Conservation (phyloP, 2,888 invertebrate species). For the Hirtodrosophila confusa region DNA sequence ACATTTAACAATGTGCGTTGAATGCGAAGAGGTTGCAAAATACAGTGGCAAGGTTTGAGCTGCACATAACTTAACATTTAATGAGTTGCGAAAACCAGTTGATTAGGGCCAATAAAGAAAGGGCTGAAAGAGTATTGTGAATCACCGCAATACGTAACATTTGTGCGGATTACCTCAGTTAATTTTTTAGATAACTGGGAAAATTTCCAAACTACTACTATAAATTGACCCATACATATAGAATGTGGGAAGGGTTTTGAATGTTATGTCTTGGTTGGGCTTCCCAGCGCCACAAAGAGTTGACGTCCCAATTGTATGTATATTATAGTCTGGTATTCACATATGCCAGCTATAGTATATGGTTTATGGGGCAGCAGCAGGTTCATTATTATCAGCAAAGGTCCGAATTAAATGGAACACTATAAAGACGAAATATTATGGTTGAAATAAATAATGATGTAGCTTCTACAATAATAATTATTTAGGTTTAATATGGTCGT, state of each 20-base stretch:
- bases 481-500: too few relatives aligned
- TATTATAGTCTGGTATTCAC: too few relatives aligned
- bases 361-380: conserved; percentile 46
- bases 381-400: conserved; percentile 46
- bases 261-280: not conserved
- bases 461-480: too few relatives aligned
- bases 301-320: not conserved
- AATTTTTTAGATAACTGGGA: not conserved
- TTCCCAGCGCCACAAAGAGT: conserved; percentile 10
- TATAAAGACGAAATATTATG: not conserved
- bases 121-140: not conserved
- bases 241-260: too few relatives aligned
- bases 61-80: too few relatives aligned
- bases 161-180: not conserved
- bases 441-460: not conserved
- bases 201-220: conserved; percentile 9
- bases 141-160: not conserved
- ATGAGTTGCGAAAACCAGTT: too few relatives aligned
- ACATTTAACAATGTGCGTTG: not conserved
- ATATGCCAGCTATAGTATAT: too few relatives aligned
- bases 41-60: too few relatives aligned
- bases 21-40: too few relatives aligned
- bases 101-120: too few relatives aligned
- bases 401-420: not conserved
- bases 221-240: too few relatives aligned